Evolutionary conservation across 2,113 vertebrate species (phyloP).

Genomic region (Girardinichthys multiradiatus): DNA sequence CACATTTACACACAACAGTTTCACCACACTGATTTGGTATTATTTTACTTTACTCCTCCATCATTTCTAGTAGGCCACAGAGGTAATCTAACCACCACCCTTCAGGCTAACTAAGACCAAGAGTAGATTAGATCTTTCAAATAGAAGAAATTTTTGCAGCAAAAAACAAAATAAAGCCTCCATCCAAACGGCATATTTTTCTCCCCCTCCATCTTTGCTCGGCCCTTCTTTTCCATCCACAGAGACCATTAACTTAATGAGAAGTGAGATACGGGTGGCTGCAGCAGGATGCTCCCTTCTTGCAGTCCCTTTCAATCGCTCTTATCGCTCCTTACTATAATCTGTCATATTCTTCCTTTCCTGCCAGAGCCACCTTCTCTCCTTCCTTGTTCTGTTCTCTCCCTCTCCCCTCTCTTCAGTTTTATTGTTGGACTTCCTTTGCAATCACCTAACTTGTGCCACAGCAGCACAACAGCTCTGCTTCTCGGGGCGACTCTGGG

Average conservation of each 20-base stretch:
- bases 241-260: constrained; percentile 92
- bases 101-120: not conserved
- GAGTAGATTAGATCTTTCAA: not conserved
- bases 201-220: constrained; percentile 23
- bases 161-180: not conserved
- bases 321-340: constrained; percentile 10
- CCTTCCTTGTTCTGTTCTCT: constrained; percentile 10
- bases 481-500: constrained; percentile 74
- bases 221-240: constrained; percentile 45
- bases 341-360: constrained; percentile 13
- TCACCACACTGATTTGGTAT: not conserved
- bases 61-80: not conserved
- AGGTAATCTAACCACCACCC: not conserved
- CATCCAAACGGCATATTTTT: not conserved
- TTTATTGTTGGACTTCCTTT: constrained; percentile 48
- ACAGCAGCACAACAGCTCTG: constrained; percentile 84
- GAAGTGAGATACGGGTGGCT: constrained; percentile 78
- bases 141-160: not conserved
- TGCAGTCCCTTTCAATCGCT: constrained; percentile 4
- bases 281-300: constrained; percentile 79
- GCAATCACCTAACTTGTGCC: constrained; percentile 68
- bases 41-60: not conserved
- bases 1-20: not conserved
- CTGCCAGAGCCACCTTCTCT: constrained; percentile 4
- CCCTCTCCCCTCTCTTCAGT: constrained; percentile 8